Conservation (phyloP, 2,113 vertebrate genomes). For the Egretta garzetta region DNA sequence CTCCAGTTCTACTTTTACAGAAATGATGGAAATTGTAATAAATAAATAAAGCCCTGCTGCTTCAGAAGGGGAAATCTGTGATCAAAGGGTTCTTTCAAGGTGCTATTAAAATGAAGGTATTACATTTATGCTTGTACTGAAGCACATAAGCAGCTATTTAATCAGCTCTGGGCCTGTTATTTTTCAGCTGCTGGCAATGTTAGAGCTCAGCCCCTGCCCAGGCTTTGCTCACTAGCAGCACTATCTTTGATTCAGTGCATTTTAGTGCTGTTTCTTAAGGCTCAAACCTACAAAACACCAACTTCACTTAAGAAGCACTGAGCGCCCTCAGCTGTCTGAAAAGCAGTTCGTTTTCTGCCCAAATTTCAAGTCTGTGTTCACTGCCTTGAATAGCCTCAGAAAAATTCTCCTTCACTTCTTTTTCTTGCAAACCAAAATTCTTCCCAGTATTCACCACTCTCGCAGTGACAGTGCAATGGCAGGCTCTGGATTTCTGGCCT, state of each 20-base stretch:
- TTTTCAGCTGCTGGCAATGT: not conserved
- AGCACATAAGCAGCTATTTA: not conserved
- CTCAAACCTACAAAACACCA: not conserved
- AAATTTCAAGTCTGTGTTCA: not conserved
- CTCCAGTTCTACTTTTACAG: not conserved
- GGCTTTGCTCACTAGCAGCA: not conserved
- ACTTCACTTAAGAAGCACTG: not conserved
- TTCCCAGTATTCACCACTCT: not conserved
- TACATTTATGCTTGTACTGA: not conserved
- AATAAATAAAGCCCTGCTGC: not conserved
- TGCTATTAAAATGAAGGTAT: not conserved
- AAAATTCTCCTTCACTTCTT: not conserved
- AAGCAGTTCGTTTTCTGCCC: not conserved
- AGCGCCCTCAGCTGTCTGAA: slow-evolving; percentile 49
- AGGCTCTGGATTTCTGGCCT: not conserved
- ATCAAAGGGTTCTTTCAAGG: not conserved
- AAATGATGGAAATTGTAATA: not conserved
- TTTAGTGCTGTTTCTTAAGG: not conserved
- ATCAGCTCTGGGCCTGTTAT: not conserved
- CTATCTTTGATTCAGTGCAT: not conserved
- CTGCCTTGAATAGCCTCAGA: not conserved
- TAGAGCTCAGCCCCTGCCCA: not conserved
- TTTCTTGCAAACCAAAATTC: not conserved
- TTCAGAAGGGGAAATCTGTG: not conserved
- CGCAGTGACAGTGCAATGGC: not conserved